Evolutionary conservation across 1,140 invertebrate genomes (phyloP), one percentile per base, ranked within the genome.

Genomic region (Scaptomyza graminum): DNA sequence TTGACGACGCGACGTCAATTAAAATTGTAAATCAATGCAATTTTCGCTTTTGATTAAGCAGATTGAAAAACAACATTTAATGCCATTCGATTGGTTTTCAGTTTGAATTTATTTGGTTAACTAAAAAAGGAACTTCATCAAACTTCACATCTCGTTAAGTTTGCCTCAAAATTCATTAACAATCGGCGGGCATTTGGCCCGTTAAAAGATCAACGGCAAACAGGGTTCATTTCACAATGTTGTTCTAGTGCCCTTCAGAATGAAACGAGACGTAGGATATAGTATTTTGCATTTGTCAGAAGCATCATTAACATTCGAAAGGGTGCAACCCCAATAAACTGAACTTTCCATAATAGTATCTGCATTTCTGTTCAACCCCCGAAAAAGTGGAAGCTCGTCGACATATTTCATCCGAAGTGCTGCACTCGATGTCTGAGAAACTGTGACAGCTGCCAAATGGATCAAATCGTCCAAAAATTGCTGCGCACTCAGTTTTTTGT

Each of bases 371-470:
- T 50, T 34, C 13, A 69, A 69, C 64, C 64, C 55, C 65, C 43
- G 37, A 62, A 74, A 68, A 56, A 28, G 34, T 34, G 51, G 44
- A 62, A 51, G n/a, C n/a, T n/a, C 51, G 51, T 51, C 65, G 50
- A 51, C 51, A 73, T 65, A 60, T 56, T 73, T 55, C 52, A 43
- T 62, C 62, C 28, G 56, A 22, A 73, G 70, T 68, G 65, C 65
- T 68, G 65, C 65, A 73, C 70, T 73, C 64, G 31, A 34, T 34
- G 50, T 60, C 62, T 31, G 65, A 56, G 65, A 55, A 73, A 73
- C 70, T 43, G 56, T 64, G 64, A 62, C 70, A 68, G 70, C 70
- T 74, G 70, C 43, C 69, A 67, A 73, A 67, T 61, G 43, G 39
- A 54, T 44, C 44, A 57, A 25, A 28, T 16, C 57, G 34, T 46